phyloP scores from a whole-genome alignment of 2,888 invertebrate genomes.

The Yponomeuta cagnagella region DNA sequence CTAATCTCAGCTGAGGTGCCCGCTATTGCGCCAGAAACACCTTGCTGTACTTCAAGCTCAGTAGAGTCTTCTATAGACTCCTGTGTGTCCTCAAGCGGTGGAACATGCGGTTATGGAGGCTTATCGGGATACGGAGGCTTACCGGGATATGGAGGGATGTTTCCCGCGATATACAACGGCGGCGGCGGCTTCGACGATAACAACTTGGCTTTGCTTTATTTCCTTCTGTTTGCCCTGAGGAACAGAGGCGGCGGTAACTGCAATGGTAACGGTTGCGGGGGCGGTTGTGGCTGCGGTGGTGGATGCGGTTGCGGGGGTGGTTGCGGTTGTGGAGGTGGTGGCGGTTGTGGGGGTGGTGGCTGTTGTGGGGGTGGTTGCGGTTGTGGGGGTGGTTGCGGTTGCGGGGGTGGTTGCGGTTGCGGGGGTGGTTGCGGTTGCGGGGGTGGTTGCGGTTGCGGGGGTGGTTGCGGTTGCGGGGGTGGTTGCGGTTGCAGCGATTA shows the following conservation, averaged over 20 bases:
- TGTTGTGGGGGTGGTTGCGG: slow-evolving; percentile 12
- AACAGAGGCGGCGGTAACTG: slow-evolving; percentile 23
- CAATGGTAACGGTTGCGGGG: slow-evolving; percentile 20
- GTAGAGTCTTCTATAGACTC: slow-evolving; percentile 21
- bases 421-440: slow-evolving; percentile 14
- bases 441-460: slow-evolving; percentile 7
- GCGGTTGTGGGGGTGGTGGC: slow-evolving; percentile 5
- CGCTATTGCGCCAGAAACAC: neutral
- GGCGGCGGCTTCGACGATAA: slow-evolving; percentile 31
- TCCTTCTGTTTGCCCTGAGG: slow-evolving; percentile 42
- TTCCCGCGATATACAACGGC: slow-evolving; percentile 35
- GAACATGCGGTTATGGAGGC: too few relatives aligned
- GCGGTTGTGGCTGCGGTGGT: slow-evolving; percentile 18
- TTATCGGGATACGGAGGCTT: neutral
- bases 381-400: slow-evolving; percentile 25
- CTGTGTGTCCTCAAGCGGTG: slow-evolving; percentile 14
- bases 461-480: neutral
- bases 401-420: slow-evolving; percentile 20
- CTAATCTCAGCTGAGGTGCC: slow-evolving; percentile 26
- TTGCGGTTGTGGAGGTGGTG: slow-evolving; percentile 9
- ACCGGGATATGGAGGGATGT: slow-evolving; percentile 22
- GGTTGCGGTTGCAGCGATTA: slow-evolving; percentile 19
- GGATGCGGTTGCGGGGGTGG: slow-evolving; percentile 22
- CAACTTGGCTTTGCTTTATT: slow-evolving; percentile 36
- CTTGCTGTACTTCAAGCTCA: slow-evolving; percentile 22